Conservation (phyloP, 2,888 invertebrate species). For the Epistrophe grossulariae region DNA sequence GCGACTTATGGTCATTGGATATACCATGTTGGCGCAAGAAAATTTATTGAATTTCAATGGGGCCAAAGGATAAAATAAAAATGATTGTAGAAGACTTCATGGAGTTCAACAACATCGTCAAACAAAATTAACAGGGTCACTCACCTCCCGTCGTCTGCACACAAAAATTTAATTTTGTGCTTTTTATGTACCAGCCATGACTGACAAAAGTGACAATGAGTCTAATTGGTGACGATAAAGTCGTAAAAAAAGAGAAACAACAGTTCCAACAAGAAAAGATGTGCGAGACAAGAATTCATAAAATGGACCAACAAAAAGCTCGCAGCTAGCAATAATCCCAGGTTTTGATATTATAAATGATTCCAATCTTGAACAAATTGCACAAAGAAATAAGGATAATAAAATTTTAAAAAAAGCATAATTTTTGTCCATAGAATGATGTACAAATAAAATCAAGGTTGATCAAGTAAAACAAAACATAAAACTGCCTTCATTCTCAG, state of each 20-base stretch:
- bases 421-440: background rate
- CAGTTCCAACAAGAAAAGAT: conserved; percentile 19
- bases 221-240: conserved; percentile 32
- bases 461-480: background rate
- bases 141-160: conserved; percentile 11
- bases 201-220: conserved; percentile 27
- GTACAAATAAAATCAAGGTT: background rate
- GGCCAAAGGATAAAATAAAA: background rate
- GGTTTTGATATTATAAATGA: conserved; percentile 6
- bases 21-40: background rate
- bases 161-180: conserved; percentile 7
- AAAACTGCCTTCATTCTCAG: background rate
- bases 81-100: background rate
- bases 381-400: conserved; percentile 11
- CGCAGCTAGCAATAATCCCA: background rate
- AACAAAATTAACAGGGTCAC: conserved; percentile 18
- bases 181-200: conserved; percentile 10
- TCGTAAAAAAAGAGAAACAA: conserved; percentile 16
- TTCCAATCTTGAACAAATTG: background rate
- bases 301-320: conserved; percentile 14
- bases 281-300: conserved; percentile 36
- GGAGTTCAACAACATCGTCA: background rate
- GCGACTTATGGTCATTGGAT: too few relatives aligned
- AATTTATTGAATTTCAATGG: background rate
- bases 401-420: background rate